Percentiles rank a stretch among this genome's conserved stretches.
Conservation (phyloP, 2,113 vertebrate species). For the Holacanthus passer region DNA sequence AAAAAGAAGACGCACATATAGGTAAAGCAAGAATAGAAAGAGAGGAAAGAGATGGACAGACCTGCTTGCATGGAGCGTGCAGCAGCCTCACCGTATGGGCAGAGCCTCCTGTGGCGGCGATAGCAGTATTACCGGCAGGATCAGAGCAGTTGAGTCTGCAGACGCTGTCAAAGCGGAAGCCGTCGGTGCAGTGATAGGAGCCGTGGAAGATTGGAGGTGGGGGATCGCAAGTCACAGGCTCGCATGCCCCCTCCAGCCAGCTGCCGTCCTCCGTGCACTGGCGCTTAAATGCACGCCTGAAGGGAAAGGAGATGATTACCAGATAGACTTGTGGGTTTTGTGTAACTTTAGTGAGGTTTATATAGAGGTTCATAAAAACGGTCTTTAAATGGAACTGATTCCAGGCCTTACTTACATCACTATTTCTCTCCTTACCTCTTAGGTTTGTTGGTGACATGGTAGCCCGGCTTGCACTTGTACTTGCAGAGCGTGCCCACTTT, state of each 20-base stretch:
- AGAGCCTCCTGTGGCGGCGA: conserved; percentile 85
- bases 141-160: conserved; percentile 92
- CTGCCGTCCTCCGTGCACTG: conserved; percentile 96
- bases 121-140: conserved; percentile 82
- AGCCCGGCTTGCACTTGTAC: conserved; percentile 97
- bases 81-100: conserved; percentile 87
- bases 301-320: conserved; percentile 17
- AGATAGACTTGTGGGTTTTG: background rate
- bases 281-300: conserved; percentile 93
- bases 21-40: conserved; percentile 63
- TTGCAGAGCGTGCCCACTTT: conserved; percentile 98
- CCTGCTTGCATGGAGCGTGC: conserved; percentile 86
- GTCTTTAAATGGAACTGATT: background rate
- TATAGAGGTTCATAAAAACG: background rate
- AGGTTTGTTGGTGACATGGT: conserved; percentile 93
- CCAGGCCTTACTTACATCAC: background rate
- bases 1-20: conserved; percentile 47
- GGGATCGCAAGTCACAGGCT: conserved; percentile 94
- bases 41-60: conserved; percentile 79
- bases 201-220: conserved; percentile 93
- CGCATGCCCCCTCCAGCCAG: conserved; percentile 92
- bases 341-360: background rate
- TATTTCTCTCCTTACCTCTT: conserved; percentile 87
- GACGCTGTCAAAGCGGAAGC: conserved; percentile 95
- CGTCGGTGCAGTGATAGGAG: conserved; percentile 93